These are phyloP conservation scores for Diploscapter pachys DNA, from an alignment of 1,140 invertebrate genomes.

Conservation along the genomic window DNA sequence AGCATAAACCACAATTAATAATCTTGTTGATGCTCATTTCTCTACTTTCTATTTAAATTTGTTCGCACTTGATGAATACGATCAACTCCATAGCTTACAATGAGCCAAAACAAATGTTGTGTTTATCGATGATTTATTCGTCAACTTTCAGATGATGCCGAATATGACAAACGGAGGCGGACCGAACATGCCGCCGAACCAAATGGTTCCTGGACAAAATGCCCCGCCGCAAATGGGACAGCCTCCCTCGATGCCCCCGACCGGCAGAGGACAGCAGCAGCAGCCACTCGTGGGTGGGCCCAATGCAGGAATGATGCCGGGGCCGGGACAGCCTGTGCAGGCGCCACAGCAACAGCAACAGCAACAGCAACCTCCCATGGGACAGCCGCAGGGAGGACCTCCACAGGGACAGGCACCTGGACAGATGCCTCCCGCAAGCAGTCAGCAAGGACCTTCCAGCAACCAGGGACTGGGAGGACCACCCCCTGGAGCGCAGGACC, in stretches of 20 bases:
- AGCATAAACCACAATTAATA: too few relatives aligned
- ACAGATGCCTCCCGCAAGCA: not conserved
- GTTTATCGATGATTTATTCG: too few relatives aligned
- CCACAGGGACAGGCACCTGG: constrained; percentile 7
- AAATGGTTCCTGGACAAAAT: not conserved
- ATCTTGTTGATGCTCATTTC: too few relatives aligned
- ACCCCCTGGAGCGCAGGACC: constrained; percentile 68
- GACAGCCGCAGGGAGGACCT: not conserved
- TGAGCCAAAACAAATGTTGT: too few relatives aligned
- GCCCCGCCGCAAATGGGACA: constrained; percentile 16
- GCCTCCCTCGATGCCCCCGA: constrained; percentile 6
- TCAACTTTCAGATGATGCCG: too few relatives aligned
- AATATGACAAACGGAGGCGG: constrained; percentile 10
- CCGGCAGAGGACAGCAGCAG: constrained; percentile 6
- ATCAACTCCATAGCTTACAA: too few relatives aligned
- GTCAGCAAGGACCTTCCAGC: too few relatives aligned
- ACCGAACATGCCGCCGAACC: constrained; percentile 13
- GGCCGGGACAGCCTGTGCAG: constrained; percentile 2
- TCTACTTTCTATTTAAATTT: too few relatives aligned
- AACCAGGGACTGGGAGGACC: too few relatives aligned
- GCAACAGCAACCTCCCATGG: constrained; percentile 7
- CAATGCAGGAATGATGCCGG: not conserved
- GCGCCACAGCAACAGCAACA: constrained; percentile 21
- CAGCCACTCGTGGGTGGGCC: not conserved
- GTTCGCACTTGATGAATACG: too few relatives aligned